phyloP scores from a whole-genome alignment of 1,140 invertebrate genomes.

The Copidosoma floridanum region DNA sequence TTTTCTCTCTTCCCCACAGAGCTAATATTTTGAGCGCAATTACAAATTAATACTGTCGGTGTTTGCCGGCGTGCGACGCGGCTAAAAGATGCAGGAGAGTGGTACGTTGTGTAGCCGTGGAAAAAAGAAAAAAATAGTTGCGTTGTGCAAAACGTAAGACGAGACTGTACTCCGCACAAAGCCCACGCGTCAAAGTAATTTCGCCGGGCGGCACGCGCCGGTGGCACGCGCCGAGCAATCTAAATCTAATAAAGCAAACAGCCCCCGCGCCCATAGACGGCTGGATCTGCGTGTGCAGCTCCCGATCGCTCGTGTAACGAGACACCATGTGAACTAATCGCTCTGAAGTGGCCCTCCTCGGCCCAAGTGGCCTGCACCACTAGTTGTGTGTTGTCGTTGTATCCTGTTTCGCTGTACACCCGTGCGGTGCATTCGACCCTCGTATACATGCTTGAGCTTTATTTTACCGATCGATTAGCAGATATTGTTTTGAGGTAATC shows the following conservation, averaged over 20 bases:
- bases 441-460: too few relatives aligned
- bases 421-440: slow-evolving; percentile 19
- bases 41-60: slow-evolving; percentile 20
- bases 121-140: slow-evolving; percentile 5
- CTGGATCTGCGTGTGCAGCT: too few relatives aligned
- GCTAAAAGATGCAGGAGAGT: not conserved
- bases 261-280: slow-evolving; percentile 44
- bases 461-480: too few relatives aligned
- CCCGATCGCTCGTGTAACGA: slow-evolving; percentile 42
- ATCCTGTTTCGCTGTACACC: slow-evolving; percentile 50
- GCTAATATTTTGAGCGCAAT: slow-evolving; percentile 6
- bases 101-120: not conserved
- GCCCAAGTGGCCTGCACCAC: not conserved
- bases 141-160: not conserved
- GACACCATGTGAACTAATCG: slow-evolving; percentile 56
- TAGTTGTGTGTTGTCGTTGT: not conserved
- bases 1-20: too few relatives aligned
- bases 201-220: slow-evolving; percentile 32
- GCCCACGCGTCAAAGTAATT: slow-evolving; percentile 21
- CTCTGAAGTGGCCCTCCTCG: slow-evolving; percentile 43
- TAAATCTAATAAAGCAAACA: slow-evolving; percentile 56
- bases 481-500: too few relatives aligned
- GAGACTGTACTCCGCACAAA: not conserved
- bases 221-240: slow-evolving; percentile 46
- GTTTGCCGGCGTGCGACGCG: not conserved